These are phyloP conservation scores for Aporrectodea caliginosa DNA, from an alignment of 1,140 invertebrate genomes.

Conservation along the genomic window DNA sequence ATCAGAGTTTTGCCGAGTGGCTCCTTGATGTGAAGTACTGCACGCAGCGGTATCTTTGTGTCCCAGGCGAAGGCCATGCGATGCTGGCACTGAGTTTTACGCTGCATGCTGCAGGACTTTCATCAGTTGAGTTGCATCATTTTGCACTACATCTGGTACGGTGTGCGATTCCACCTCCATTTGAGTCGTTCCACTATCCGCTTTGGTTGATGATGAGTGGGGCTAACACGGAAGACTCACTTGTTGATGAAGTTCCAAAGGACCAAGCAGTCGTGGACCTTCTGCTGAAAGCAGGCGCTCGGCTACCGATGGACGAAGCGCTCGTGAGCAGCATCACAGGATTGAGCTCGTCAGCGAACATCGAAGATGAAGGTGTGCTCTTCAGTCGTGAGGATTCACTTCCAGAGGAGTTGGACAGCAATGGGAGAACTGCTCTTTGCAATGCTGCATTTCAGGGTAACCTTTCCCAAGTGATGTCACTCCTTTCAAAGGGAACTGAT, in stretches of 20 bases:
- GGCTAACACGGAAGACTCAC: slow-evolving; percentile 46
- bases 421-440: neutral
- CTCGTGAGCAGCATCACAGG: slow-evolving; percentile 22
- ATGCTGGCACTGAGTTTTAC: slow-evolving; percentile 82
- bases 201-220: slow-evolving; percentile 50
- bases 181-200: slow-evolving; percentile 55
- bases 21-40: slow-evolving; percentile 92
- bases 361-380: neutral
- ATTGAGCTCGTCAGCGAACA: neutral
- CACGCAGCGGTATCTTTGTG: slow-evolving; percentile 87
- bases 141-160: slow-evolving; percentile 61
- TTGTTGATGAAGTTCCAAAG: slow-evolving; percentile 44
- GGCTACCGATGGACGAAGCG: slow-evolving; percentile 30
- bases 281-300: slow-evolving; percentile 48
- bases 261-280: slow-evolving; percentile 49
- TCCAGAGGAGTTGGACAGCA: neutral
- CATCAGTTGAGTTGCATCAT: slow-evolving; percentile 59
- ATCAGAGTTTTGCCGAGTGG: slow-evolving; percentile 90
- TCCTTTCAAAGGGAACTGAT: slow-evolving; percentile 5
- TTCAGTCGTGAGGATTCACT: neutral
- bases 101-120: slow-evolving; percentile 59
- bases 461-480: slow-evolving; percentile 5
- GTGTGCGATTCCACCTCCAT: slow-evolving; percentile 49
- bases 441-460: slow-evolving; percentile 18
- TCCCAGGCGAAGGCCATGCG: slow-evolving; percentile 78